Evolutionary conservation across 2,797 vertebrate species (phyloP), one percentile per base, ranked within the genome.

Genomic region (Arnoldichthys spilopterus): DNA sequence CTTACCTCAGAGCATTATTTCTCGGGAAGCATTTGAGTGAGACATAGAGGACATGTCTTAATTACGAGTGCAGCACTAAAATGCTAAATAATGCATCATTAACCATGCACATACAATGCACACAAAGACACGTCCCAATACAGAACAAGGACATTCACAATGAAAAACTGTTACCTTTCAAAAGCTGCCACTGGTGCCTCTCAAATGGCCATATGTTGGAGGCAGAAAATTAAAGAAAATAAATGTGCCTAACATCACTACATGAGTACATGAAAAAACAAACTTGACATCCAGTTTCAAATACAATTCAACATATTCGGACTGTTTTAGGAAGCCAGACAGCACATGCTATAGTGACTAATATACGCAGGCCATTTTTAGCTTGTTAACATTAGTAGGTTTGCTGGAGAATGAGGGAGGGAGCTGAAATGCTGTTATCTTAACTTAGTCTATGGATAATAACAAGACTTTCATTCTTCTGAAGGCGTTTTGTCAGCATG

Each of bases 1-100:
- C 96, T 98, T 97, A 97, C 96, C 96, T 98, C 92, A 87, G 84
- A 76, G 90, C 90, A 87, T 32, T 0, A 88, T 88, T 85, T 92
- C 94, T 96, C 91, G 86, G 94, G 88, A 93, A 84, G 96, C 95
- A 92, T 92, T 90, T 86, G 84, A 90, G 87, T 85, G 90, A 93
- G 84, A 92, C 90, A 94, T 87, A 86, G 89, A 69, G 88, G 93
- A 86, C 67, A 77, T 53, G 40, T 62, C 87, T 90, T 81, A 91
- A 72, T 15, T 72, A 26, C 30, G 68, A 47, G 47, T 28, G 54
- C 28, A 71, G 26, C 62, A 24, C 28, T 34, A 40, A 53, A 12
- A 18, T n/a, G 45, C 49, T 70, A 11, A 51, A 30, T 18, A 12
- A 64, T n/a, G n/a, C 0, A n/a, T 34, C 34, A 22, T 32, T 28